Conservation (phyloP, 2,888 invertebrate genomes). For the Dexiosoma caninum region DNA sequence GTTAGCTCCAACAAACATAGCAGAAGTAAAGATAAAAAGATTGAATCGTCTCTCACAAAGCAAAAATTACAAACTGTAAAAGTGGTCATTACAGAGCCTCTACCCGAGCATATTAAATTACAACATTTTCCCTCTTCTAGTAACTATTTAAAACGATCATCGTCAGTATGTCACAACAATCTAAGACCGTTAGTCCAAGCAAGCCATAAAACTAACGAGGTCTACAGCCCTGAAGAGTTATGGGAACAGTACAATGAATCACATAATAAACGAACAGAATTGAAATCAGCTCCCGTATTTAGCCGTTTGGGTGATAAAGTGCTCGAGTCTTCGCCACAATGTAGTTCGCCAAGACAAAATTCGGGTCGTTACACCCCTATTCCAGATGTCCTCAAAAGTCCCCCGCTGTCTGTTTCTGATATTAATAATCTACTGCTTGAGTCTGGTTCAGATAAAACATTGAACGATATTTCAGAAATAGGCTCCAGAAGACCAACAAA, state of each 20-base stretch:
- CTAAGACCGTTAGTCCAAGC: conserved; percentile 24
- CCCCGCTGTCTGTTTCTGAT: conserved; percentile 70
- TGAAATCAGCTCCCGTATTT: conserved; percentile 49
- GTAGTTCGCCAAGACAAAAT: conserved; percentile 1
- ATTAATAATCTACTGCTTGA: conserved; percentile 70
- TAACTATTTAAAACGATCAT: background rate
- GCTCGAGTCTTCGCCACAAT: background rate
- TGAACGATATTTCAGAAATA: conserved; percentile 46
- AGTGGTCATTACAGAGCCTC: conserved; percentile 55
- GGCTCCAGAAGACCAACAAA: conserved; percentile 31
- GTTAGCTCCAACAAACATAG: background rate
- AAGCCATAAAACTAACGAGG: conserved; percentile 16
- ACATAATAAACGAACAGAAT: background rate
- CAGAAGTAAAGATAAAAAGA: background rate
- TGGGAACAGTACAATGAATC: conserved; percentile 51
- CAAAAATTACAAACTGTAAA: conserved; percentile 50
- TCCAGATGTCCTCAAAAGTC: conserved; percentile 71
- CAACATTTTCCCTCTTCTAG: conserved; percentile 23
- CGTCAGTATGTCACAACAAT: conserved; percentile 37
- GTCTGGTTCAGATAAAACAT: conserved; percentile 55
- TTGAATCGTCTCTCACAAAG: background rate
- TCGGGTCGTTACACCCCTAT: conserved; percentile 60
- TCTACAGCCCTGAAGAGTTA: conserved; percentile 62
- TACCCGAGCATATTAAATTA: conserved; percentile 18
- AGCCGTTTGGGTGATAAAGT: conserved; percentile 66